Conservation (phyloP, 2,888 invertebrate genomes). For the Mellilla xanthometata region DNA sequence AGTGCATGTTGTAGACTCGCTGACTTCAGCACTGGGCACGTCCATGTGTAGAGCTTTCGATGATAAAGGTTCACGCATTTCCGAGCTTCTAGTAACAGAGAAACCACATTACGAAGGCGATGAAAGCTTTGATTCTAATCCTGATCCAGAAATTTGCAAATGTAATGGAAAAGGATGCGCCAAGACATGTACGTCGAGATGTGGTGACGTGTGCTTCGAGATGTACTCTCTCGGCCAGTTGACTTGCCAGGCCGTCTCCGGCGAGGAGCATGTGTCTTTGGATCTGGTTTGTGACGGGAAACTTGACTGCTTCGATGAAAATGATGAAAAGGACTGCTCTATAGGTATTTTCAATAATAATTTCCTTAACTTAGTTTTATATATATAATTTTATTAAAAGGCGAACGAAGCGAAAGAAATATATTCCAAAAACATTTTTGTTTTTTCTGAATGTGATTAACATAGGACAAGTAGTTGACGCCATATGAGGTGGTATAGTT, state of each 20-base stretch:
- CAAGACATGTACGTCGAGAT: slow-evolving; percentile 43
- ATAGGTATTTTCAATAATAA: slow-evolving; percentile 44
- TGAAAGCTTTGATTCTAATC: not conserved
- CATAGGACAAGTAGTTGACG: too few species aligned
- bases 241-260: slow-evolving; percentile 51
- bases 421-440: not conserved
- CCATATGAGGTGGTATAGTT: not conserved
- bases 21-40: slow-evolving; percentile 44
- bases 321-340: slow-evolving; percentile 59
- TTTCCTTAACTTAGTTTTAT: too few species aligned
- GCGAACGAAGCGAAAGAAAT: too few species aligned
- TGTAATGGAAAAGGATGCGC: slow-evolving; percentile 48
- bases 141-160: slow-evolving; percentile 44
- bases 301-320: slow-evolving; percentile 64
- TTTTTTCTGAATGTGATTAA: too few species aligned
- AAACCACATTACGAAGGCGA: too few species aligned
- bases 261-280: slow-evolving; percentile 42
- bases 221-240: slow-evolving; percentile 48
- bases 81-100: too few species aligned
- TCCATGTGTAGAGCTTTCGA: slow-evolving; percentile 40
- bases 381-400: too few species aligned
- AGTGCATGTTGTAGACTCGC: slow-evolving; percentile 42
- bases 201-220: slow-evolving; percentile 55
- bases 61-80: too few species aligned
- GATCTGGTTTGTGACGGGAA: slow-evolving; percentile 65